Percentiles rank a stretch among this genome's conserved stretches.
phyloP scores from a whole-genome alignment of 2,888 invertebrate species.

The Malthinus seriepunctatus region DNA sequence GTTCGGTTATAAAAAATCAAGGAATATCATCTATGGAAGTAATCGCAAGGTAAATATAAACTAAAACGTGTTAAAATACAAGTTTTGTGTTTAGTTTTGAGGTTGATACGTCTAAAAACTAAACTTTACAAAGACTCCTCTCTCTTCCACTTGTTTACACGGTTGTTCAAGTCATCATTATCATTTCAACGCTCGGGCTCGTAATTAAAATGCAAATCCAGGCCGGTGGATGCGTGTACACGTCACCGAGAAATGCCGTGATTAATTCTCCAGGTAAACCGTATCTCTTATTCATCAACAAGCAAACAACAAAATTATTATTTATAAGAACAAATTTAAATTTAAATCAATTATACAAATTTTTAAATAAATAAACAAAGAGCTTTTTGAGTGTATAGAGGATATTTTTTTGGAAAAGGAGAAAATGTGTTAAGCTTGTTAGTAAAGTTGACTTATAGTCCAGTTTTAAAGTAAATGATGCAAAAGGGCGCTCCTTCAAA shows the following conservation, averaged over 20 bases:
- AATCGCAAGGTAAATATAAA: slow-evolving; percentile 72
- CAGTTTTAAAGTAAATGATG: slow-evolving; percentile 36
- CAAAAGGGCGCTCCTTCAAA: slow-evolving; percentile 35
- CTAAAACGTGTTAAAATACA: slow-evolving; percentile 11
- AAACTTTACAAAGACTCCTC: slow-evolving; percentile 34
- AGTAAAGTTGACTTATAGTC: slow-evolving; percentile 29
- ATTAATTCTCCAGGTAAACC: slow-evolving; percentile 57
- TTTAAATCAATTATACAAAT: no score
- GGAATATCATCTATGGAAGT: slow-evolving; percentile 88
- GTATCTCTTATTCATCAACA: slow-evolving; percentile 40
- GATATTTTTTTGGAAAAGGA: slow-evolving; percentile 16
- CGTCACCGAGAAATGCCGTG: slow-evolving; percentile 55
- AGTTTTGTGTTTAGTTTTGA: slow-evolving; percentile 5
- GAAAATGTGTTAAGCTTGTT: slow-evolving; percentile 17
- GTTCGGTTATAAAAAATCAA: slow-evolving; percentile 82
- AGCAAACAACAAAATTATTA: slow-evolving; percentile 1
- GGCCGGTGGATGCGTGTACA: slow-evolving; percentile 57
- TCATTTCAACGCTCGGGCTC: slow-evolving; percentile 64
- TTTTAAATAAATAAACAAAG: no score
- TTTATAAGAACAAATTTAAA: no score
- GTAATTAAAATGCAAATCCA: slow-evolving; percentile 66
- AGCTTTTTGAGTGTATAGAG: no score
- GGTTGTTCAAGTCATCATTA: slow-evolving; percentile 59
- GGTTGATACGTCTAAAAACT: not conserved
- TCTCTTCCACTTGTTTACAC: slow-evolving; percentile 50